Evolutionary conservation across 2,888 invertebrate genomes (phyloP), one percentile per base, ranked within the genome.

Genomic region (Drosophila fungiperda): DNA sequence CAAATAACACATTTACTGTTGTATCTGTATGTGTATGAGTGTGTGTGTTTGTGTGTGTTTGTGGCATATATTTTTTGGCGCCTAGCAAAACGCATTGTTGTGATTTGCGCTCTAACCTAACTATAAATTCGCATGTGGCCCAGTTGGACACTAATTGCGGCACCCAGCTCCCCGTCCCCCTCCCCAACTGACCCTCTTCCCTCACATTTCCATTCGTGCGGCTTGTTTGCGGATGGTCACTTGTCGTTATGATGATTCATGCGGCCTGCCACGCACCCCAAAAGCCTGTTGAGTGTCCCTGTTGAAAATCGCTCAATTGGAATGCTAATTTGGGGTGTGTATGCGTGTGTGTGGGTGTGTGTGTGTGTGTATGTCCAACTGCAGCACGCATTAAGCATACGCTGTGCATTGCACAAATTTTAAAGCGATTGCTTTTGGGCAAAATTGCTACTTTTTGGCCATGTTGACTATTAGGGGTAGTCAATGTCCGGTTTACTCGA

Each of bases 211-310:
- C 26, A 4, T 36, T 54, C 54, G 36, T 78, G 79, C n/a, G 78
- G 76, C 72, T 64, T 75, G 79, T 75, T 79, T 76, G 76, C 73
- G 76, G 78, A 69, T 69, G 62, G 76, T 73, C 83, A 78, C 86
- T 86, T 86, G 81, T 78, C 83, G 76, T 81, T 83, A 78, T 83
- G 78, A 85, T 85, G 84, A 85, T 85, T 87, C 87, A 85, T 84
- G 80, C 76, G 80, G 68, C 82, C 61, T 69, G 76, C 79, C 73
- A 73, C 80, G 63, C 72, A 71, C 76, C 71, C 67, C 62, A 68
- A 29, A 29, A 40, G 66, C 73, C 75, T 78, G 75, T 78, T 82
- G 70, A 78, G 60, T 83, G 63, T 58, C 55, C 57, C 72, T 64
- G 71, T 66, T 76, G 59, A 66, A 78, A 73, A 33, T 57, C 74